phyloP scores from a whole-genome alignment of 2,113 vertebrate genomes.

The Crotalus helleri region DNA sequence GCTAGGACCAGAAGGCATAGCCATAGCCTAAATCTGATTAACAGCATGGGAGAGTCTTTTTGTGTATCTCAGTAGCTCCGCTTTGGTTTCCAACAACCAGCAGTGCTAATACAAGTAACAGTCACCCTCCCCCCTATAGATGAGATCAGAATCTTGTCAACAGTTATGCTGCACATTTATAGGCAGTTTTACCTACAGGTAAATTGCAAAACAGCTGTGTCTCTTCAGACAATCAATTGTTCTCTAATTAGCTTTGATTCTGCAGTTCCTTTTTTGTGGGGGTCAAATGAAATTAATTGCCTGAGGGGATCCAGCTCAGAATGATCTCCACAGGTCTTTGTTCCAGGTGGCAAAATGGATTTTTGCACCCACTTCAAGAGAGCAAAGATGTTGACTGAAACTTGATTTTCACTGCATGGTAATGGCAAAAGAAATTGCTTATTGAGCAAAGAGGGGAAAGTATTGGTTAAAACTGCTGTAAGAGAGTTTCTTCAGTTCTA shows the following conservation, averaged over 20 bases:
- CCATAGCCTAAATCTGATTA: not conserved
- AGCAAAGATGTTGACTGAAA: not conserved
- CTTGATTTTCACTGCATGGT: not conserved
- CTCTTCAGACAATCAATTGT: not conserved
- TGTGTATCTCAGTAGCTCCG: not conserved
- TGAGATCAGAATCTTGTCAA: not conserved
- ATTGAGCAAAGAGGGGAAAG: not conserved
- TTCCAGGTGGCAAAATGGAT: not conserved
- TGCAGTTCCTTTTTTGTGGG: not conserved
- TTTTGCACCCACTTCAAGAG: not conserved
- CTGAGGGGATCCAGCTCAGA: not conserved
- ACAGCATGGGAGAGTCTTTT: not conserved
- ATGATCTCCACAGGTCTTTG: not conserved
- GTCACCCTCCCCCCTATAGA: not conserved
- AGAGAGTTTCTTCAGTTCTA: constrained; percentile 28
- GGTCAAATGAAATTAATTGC: not conserved
- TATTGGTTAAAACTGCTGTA: not conserved
- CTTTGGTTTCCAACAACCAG: not conserved
- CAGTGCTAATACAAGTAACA: not conserved
- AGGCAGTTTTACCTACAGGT: not conserved
- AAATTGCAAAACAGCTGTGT: not conserved
- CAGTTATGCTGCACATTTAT: not conserved
- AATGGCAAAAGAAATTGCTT: not conserved
- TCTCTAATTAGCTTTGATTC: not conserved
- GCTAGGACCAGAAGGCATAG: not conserved